Conservation (phyloP, 1,140 invertebrate species). For the Aphelenchoides avenae region DNA sequence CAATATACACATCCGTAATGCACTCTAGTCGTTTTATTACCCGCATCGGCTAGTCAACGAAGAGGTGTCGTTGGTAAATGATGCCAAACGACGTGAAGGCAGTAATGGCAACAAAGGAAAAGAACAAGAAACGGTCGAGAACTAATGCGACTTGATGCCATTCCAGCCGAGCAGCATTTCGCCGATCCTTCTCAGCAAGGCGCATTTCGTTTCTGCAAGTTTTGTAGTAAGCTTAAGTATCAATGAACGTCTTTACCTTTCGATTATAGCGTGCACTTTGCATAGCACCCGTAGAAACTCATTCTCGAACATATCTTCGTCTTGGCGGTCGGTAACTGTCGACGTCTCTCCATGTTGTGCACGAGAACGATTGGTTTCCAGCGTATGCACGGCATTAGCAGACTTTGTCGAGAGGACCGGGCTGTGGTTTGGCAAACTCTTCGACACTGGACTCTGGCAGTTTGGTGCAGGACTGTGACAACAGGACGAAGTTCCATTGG, state of each 20-base stretch:
- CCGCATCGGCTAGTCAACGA: no score
- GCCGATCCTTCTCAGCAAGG: conserved; percentile 68
- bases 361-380: not conserved
- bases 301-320: conserved; percentile 64
- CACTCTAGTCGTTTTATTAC: no score
- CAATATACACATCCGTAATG: no score
- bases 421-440: not conserved
- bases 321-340: not conserved
- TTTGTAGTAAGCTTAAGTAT: not conserved
- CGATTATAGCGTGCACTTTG: conserved; percentile 70
- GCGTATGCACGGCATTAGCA: not conserved
- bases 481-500: not conserved
- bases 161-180: conserved; percentile 69
- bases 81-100: conserved; percentile 68
- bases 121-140: conserved; percentile 67
- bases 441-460: not conserved
- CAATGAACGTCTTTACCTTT: conserved; percentile 61
- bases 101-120: conserved; percentile 69
- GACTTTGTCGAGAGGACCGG: not conserved
- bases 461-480: conserved; percentile 1
- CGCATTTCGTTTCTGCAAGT: conserved; percentile 65
- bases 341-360: conserved; percentile 1
- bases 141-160: conserved; percentile 77
- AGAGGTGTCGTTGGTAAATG: conserved; percentile 47
- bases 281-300: conserved; percentile 68